Percentiles rank a stretch among this genome's conserved stretches.
Conservation (phyloP, 2,113 vertebrate species). For the Thalassoma bifasciatum region DNA sequence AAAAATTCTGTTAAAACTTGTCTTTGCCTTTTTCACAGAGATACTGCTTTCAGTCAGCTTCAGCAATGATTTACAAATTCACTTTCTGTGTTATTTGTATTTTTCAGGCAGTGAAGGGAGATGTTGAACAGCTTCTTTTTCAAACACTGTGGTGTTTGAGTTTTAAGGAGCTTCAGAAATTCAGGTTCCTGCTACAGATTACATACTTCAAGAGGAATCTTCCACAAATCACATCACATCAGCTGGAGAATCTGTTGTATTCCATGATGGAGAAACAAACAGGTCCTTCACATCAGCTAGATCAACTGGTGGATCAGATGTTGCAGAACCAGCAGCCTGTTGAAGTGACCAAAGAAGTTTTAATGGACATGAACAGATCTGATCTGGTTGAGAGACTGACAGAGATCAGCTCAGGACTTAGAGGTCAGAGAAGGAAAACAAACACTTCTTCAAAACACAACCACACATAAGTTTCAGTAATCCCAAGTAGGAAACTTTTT, state of each 20-base stretch:
- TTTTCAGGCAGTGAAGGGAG: neutral
- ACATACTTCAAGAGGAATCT: neutral
- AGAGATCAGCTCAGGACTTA: neutral
- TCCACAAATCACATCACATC: neutral
- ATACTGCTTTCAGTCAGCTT: too few species aligned
- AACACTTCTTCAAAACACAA: neutral
- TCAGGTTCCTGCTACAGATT: neutral
- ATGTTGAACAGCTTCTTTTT: neutral
- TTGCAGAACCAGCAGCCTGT: neutral
- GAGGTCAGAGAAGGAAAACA: neutral
- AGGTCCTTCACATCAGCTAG: rapidly evolving
- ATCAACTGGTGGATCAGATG: neutral
- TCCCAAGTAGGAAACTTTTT: too few species aligned
- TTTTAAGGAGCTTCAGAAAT: neutral
- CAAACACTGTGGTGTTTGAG: neutral
- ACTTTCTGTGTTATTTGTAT: too few species aligned
- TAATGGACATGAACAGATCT: constrained; percentile 19
- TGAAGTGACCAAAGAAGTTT: constrained; percentile 1
- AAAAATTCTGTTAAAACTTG: too few species aligned
- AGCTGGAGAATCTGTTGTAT: too few species aligned
- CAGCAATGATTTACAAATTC: too few species aligned
- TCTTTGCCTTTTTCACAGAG: too few species aligned
- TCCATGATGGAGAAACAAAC: too few species aligned
- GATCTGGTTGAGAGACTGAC: neutral
- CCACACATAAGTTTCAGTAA: neutral